Conservation (phyloP, 2,797 vertebrate species). For the Sebastiscus albofasciatus region DNA sequence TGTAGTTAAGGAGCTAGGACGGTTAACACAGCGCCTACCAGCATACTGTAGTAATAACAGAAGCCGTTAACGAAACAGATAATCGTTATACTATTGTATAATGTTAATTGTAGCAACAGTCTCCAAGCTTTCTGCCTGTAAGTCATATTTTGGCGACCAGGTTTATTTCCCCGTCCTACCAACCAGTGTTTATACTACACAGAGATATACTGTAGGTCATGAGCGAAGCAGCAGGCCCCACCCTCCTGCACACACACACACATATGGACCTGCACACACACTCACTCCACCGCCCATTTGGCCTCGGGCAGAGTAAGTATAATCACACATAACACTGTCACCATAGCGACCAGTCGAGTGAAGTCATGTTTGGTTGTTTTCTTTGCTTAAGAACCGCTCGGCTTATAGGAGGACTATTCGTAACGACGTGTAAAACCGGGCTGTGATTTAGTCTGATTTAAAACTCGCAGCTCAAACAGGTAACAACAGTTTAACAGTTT, state of each 20-base stretch:
- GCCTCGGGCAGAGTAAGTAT: constrained; percentile 47
- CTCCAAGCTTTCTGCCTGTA: neutral
- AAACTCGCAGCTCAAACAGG: neutral
- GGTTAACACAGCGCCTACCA: neutral
- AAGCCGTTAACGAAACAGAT: neutral
- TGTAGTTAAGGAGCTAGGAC: neutral
- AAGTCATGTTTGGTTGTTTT: constrained; percentile 25
- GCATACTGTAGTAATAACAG: neutral
- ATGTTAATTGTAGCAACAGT: constrained; percentile 29
- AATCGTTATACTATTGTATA: neutral
- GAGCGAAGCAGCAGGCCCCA: constrained; percentile 26
- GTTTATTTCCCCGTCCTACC: constrained; percentile 40
- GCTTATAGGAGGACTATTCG: neutral
- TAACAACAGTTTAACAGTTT: neutral
- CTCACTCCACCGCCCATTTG: constrained; percentile 36
- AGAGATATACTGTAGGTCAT: constrained; percentile 14
- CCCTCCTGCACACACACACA: constrained; percentile 31
- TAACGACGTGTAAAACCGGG: neutral
- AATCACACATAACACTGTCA: constrained; percentile 65
- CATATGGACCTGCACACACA: neutral
- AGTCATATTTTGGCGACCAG: constrained; percentile 28
- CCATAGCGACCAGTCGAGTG: constrained; percentile 53
- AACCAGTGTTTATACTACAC: constrained; percentile 55
- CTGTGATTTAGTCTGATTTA: neutral
- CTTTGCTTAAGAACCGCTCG: neutral